A percentile compares a stretch with the other conserved stretches of the same genome.
These are phyloP conservation scores for Microcaecilia unicolor DNA, from an alignment of 2,797 vertebrate species.

Conservation along the genomic window DNA sequence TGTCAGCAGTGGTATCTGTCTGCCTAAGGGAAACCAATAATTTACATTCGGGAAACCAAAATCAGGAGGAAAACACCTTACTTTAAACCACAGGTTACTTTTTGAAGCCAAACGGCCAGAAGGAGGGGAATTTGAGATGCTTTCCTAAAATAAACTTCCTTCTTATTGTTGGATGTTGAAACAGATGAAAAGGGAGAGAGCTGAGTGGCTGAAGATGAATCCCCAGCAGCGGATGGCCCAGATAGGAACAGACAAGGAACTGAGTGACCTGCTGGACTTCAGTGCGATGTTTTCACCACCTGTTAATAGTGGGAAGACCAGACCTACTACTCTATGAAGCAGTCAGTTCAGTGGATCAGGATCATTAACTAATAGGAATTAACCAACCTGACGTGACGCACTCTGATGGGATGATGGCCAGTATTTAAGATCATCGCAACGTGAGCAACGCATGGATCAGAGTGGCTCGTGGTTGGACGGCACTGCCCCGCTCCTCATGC, in stretches of 20 bases:
- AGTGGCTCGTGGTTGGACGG: too few relatives aligned
- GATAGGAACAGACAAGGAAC: slow-evolving; percentile 96
- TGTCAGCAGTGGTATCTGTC: too few relatives aligned
- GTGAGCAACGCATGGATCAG: too few relatives aligned
- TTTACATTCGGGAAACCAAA: slow-evolving; percentile 71
- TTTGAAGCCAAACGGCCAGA: slow-evolving; percentile 22
- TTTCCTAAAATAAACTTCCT: slow-evolving; percentile 39
- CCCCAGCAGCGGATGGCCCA: slow-evolving; percentile 98
- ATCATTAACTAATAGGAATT: too few relatives aligned
- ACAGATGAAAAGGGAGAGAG: slow-evolving; percentile 53
- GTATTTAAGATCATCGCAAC: too few relatives aligned
- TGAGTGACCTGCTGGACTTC: slow-evolving; percentile 98
- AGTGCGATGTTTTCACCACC: slow-evolving; percentile 99
- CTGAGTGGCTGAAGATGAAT: slow-evolving; percentile 83
- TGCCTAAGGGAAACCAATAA: slow-evolving; percentile 94
- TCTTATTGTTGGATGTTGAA: slow-evolving; percentile 76
- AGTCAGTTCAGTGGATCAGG: slow-evolving; percentile 95
- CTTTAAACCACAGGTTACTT: neutral
- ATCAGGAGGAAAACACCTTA: neutral
- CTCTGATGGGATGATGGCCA: too few relatives aligned
- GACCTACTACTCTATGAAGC: slow-evolving; percentile 92
- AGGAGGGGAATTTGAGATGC: slow-evolving; percentile 5
- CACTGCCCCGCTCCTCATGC: too few relatives aligned
- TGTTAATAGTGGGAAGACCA: slow-evolving; percentile 91
- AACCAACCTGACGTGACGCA: too few relatives aligned